A percentile compares a stretch with the other conserved stretches of the same genome.
Conservation (phyloP, 2,888 invertebrate genomes). For the Dendrolimus houi region DNA sequence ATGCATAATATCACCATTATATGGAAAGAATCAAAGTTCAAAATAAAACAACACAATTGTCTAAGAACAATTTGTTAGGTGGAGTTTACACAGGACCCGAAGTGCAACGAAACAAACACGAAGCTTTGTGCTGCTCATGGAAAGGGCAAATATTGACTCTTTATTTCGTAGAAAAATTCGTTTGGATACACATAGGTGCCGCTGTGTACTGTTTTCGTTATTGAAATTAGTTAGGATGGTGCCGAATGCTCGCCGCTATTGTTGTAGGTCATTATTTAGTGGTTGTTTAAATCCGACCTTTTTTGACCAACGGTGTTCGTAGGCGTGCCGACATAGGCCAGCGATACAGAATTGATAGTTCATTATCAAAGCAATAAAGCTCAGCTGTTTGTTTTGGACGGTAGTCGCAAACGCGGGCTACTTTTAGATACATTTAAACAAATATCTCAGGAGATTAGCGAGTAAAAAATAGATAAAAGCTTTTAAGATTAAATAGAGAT, state of each 20-base stretch:
- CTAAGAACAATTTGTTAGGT: slow-evolving; percentile 55
- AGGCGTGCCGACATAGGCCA: too few species aligned
- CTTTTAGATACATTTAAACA: slow-evolving; percentile 11
- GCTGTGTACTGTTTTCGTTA: slow-evolving; percentile 70
- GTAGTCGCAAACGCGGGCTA: slow-evolving; percentile 30
- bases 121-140: slow-evolving; percentile 68
- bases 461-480: not conserved
- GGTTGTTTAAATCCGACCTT: slow-evolving; percentile 23
- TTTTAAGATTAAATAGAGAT: not conserved
- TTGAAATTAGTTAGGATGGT: slow-evolving; percentile 54
- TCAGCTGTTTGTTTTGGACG: slow-evolving; percentile 41
- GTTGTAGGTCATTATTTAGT: slow-evolving; percentile 19
- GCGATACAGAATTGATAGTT: slow-evolving; percentile 15
- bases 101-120: slow-evolving; percentile 72
- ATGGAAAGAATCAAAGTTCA: slow-evolving; percentile 21
- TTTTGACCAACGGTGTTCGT: slow-evolving; percentile 20
- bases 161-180: slow-evolving; percentile 72
- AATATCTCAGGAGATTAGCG: not conserved
- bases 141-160: slow-evolving; percentile 66
- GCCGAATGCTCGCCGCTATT: slow-evolving; percentile 39
- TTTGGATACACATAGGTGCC: slow-evolving; percentile 55
- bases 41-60: slow-evolving; percentile 15
- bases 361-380: slow-evolving; percentile 50
- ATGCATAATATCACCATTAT: slow-evolving; percentile 22
- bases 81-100: slow-evolving; percentile 69